Base-by-base conservation (phyloP, 2,113 vertebrate species). In the Solea senegalensis region DNA sequence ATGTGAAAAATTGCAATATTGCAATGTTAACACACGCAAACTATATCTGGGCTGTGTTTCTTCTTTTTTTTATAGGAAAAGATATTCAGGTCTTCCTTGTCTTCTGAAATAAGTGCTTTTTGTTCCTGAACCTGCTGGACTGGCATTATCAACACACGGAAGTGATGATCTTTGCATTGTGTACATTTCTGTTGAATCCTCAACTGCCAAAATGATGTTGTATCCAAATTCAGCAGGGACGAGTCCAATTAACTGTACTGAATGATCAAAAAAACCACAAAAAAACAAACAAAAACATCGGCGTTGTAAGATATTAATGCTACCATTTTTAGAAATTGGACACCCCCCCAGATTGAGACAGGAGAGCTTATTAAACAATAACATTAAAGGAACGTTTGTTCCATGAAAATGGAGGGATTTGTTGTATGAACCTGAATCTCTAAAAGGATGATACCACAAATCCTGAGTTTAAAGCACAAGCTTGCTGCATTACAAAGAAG, bases 61-160 rank as follows among this genome's bases (percentile, higher is more conserved):
- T 86, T 86, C 11, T 89, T 92, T 86, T 21, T 89, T 92, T 86
- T 81, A 89, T 89, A 88, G 87, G 87, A 89, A 92, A 92, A 91
- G 88, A 91, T 94, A 93, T 94, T 94, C 93, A 94, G 92, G 94
- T 94, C 94, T 94, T 94, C 94, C 94, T 92, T 84, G 91, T 92
- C 89, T 94, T 90, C 89, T 92, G 89, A 92, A 92, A 91, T 82
- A 93, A 94, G 92, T 94, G 93, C 92, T 94, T 95, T 96, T 95
- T 97, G 95, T 96, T 97, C 95, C 94, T 94, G 94, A 96, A 94
- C 95, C 94, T 95, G 95, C 96, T 96, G 95, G 95, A 96, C 94
- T 94, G 95, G 94, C 95, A 93, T 94, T 93, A 94, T 94, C 90
- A 92, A 94, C 93, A 95, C 95, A 80, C 46, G 34, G 76, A 86